phyloP scores from a whole-genome alignment of 2,113 vertebrate genomes.

The Castor canadensis region DNA sequence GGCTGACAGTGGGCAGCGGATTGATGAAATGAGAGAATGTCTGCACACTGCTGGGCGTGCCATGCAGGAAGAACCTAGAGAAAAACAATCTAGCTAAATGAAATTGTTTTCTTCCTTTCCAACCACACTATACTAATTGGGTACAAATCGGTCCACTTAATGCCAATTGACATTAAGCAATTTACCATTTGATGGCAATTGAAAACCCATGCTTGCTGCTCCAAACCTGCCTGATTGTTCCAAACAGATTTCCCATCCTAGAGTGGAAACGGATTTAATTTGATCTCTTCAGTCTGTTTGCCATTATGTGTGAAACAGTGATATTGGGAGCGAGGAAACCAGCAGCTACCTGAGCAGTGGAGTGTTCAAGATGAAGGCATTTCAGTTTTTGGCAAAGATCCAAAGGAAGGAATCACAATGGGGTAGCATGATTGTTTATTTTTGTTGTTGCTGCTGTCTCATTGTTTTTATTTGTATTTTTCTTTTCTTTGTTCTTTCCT shows the following conservation, averaged over 20 bases:
- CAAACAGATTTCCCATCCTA: conserved; percentile 66
- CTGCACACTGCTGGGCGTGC: background rate
- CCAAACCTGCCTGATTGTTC: conserved; percentile 52
- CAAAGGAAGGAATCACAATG: background rate
- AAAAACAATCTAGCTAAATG: conserved; percentile 48
- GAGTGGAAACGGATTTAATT: conserved; percentile 70
- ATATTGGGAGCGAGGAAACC: background rate
- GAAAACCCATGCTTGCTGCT: conserved; percentile 59
- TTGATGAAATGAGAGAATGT: background rate
- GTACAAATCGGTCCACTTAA: conserved; percentile 66
- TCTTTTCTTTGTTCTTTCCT: background rate
- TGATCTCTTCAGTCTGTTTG: conserved; percentile 71
- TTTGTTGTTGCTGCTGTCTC: background rate
- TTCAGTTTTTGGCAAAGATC: background rate
- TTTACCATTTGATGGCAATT: conserved; percentile 68
- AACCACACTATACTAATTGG: conserved; percentile 60
- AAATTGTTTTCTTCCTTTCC: conserved; percentile 64
- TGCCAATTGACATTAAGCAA: conserved; percentile 71
- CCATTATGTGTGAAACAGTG: conserved; percentile 47
- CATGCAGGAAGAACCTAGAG: background rate
- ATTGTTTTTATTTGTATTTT: background rate
- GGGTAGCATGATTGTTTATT: background rate
- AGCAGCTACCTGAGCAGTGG: conserved; percentile 40
- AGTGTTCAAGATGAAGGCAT: background rate
- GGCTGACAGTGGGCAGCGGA: background rate